Base-by-base conservation (phyloP, 2,113 vertebrate genomes). In the Paralichthys olivaceus region DNA sequence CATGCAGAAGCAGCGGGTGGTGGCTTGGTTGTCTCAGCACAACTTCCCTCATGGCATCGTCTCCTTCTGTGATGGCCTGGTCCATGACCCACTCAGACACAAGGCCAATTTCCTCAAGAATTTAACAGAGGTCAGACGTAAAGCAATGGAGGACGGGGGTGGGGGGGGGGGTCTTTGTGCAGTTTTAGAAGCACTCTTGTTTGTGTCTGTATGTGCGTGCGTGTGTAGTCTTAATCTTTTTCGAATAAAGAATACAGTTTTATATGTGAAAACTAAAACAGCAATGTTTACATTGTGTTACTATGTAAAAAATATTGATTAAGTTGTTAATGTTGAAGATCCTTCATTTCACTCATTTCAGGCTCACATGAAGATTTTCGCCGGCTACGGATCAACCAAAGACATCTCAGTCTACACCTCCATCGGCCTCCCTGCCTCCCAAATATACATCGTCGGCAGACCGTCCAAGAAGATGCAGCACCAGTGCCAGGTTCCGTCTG, bases 1-100 rank as follows among this genome's bases (percentile, higher is more conserved):
- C 94, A 99, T 99, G 98, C 98, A 99, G 95, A 99, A 99, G 95
- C 98, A 99, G 91, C 95, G 98, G 68, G 98, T 99, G 79, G 98
- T 99, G 34, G 98, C 98, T 0, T 99, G 98, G 98, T 93, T 99
- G 81, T 97, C 98, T 29, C 98, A 99, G 93, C 98, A 99, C 96
- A 99, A 99, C 93, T 99, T 99, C 88, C 98, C 98, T 47, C 97
- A 99, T 0, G 98, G 98, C 15, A 96, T 99, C 7, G 98, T 99
- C 72, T 99, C 97, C 64, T 99, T 99, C 94, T 99, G 98, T 0
- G 98, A 99, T 0, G 98, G 98, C 59, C 94, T 99, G 12, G 98
- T 99, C 14, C 98, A 99, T 0, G 98, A 99, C 93, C 98, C 98
- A 0, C 96, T 99, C 80, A 91, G 98, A 72, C 98, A 99, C 93